Evolutionary conservation across 2,113 vertebrate genomes (phyloP).

Genomic region (Okapia johnstoni): DNA sequence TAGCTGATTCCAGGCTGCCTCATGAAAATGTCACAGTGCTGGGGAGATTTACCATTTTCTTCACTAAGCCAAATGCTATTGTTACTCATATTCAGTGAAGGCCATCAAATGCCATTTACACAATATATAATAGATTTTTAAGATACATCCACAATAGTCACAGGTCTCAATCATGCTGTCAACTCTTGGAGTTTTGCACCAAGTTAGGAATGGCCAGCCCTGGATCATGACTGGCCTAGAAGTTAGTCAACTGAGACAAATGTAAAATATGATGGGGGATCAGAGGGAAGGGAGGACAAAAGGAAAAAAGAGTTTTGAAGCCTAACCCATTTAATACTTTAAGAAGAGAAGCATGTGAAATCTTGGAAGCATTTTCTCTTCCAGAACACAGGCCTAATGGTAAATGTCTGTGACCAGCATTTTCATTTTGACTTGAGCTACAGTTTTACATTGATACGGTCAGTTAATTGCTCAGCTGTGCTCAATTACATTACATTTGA

Average conservation of each 20-base stretch:
- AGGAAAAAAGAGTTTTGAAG: background rate
- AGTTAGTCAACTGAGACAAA: background rate
- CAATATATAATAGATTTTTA: background rate
- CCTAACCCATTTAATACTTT: background rate
- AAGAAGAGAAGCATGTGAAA: background rate
- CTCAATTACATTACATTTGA: background rate
- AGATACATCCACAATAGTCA: background rate
- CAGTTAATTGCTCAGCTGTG: conserved; percentile 27
- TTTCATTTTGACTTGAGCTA: conserved; percentile 7
- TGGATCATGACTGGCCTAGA: background rate
- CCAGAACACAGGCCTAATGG: background rate
- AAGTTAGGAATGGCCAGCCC: background rate
- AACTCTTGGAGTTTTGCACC: background rate
- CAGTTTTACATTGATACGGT: background rate
- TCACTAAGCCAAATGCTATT: background rate
- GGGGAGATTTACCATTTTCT: background rate
- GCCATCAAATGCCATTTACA: background rate
- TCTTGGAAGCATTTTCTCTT: background rate
- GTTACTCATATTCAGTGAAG: background rate
- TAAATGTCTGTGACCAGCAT: background rate
- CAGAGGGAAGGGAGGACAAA: background rate
- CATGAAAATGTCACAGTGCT: background rate
- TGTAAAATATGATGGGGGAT: background rate
- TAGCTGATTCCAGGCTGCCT: too few species aligned
- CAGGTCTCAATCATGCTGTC: background rate